Evolutionary conservation across 2,797 vertebrate species (phyloP).

Genomic region (Eleutherodactylus coqui): DNA sequence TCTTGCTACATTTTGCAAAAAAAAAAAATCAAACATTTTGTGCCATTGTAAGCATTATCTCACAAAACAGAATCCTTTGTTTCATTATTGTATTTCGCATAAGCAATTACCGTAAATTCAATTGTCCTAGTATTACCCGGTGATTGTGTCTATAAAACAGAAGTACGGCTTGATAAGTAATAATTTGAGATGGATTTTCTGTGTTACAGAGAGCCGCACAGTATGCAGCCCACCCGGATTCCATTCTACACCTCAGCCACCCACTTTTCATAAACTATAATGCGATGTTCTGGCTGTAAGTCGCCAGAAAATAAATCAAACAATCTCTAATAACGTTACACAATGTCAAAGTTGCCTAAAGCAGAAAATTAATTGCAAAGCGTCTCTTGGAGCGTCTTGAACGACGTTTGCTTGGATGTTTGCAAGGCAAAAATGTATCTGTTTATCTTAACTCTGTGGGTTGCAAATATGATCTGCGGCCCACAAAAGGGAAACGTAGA

Average conservation of each 20-base stretch:
- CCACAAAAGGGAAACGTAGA: slow-evolving; percentile 18
- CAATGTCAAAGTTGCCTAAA: slow-evolving; percentile 45
- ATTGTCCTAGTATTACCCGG: neutral
- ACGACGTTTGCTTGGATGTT: neutral
- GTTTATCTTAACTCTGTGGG: slow-evolving; percentile 42
- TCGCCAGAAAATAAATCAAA: slow-evolving; percentile 43
- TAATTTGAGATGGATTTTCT: neutral
- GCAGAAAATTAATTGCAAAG: slow-evolving; percentile 54
- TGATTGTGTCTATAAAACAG: neutral
- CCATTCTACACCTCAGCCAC: neutral
- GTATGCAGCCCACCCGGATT: neutral
- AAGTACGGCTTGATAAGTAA: neutral
- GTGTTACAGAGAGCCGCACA: neutral
- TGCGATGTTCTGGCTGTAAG: slow-evolving; percentile 27
- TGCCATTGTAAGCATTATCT: no score
- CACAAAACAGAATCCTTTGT: neutral
- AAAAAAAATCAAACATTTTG: no score
- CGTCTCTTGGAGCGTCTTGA: slow-evolving; percentile 1
- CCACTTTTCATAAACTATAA: slow-evolving; percentile 45
- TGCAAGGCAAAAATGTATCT: slow-evolving; percentile 34
- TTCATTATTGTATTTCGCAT: neutral
- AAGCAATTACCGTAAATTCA: neutral
- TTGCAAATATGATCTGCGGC: slow-evolving; percentile 43
- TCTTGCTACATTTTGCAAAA: no score
- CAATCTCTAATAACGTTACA: slow-evolving; percentile 51